A percentile compares a stretch with the other conserved stretches of the same genome.
Evolutionary conservation across 2,797 vertebrate species (phyloP).

Genomic region (Crenichthys baileyi): DNA sequence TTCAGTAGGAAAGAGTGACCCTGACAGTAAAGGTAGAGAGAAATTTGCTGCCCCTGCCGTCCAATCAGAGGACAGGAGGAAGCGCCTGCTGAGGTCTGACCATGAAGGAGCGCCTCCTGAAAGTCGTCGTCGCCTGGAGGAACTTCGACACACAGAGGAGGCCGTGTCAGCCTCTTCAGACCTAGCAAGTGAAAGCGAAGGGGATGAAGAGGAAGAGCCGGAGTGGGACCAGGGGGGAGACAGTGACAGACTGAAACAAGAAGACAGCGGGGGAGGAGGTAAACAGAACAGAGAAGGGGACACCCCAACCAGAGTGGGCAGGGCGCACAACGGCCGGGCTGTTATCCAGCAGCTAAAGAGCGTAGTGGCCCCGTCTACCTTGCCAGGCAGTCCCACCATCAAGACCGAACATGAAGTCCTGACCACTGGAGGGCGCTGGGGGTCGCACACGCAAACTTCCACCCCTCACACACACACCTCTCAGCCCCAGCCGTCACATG

Average conservation of each 20-base stretch:
- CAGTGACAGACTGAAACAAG: slow-evolving; percentile 65
- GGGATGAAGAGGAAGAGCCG: slow-evolving; percentile 73
- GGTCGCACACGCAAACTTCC: slow-evolving; percentile 63
- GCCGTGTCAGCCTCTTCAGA: slow-evolving; percentile 81
- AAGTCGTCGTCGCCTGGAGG: slow-evolving; percentile 74
- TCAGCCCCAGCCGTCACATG: slow-evolving; percentile 67
- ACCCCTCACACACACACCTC: slow-evolving; percentile 57
- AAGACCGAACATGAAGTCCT: slow-evolving; percentile 83
- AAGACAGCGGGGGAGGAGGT: slow-evolving; percentile 64
- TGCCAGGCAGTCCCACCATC: slow-evolving; percentile 75
- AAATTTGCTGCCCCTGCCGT: slow-evolving; percentile 49
- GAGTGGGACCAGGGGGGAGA: slow-evolving; percentile 73
- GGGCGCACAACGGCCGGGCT: slow-evolving; percentile 79
- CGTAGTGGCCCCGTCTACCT: slow-evolving; percentile 65
- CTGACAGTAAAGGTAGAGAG: slow-evolving; percentile 79
- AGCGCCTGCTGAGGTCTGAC: slow-evolving; percentile 75
- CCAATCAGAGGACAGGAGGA: slow-evolving; percentile 79
- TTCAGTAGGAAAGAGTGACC: slow-evolving; percentile 67
- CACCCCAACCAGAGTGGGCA: slow-evolving; percentile 40
- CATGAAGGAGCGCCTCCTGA: slow-evolving; percentile 75
- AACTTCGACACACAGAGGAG: slow-evolving; percentile 75
- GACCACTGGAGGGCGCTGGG: slow-evolving; percentile 70
- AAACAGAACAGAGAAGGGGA: slow-evolving; percentile 56
- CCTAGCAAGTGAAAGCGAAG: slow-evolving; percentile 81
- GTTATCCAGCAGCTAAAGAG: slow-evolving; percentile 87